Evolutionary conservation across 2,113 vertebrate species (phyloP).

Genomic region (Psittacara wagleri): DNA sequence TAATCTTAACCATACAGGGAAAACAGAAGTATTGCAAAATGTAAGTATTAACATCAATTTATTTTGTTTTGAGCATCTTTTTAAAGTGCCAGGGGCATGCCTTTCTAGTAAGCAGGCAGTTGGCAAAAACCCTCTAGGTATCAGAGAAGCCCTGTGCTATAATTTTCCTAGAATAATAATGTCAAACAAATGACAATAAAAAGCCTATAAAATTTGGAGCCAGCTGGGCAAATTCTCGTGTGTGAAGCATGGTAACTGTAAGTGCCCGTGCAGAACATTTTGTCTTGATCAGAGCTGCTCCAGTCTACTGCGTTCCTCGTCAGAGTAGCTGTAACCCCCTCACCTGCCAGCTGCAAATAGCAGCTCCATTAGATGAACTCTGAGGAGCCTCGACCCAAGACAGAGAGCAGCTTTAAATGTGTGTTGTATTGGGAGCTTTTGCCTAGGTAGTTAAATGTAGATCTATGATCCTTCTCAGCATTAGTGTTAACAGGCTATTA

Average conservation of each 20-base stretch:
- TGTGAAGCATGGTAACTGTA: not conserved
- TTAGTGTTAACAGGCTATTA: not conserved
- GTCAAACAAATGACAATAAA: conserved; percentile 51
- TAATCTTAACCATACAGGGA: not conserved
- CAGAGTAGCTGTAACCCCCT: not conserved
- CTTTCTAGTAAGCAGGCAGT: conserved; percentile 36
- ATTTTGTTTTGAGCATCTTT: conserved; percentile 15
- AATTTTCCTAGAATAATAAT: conserved; percentile 55
- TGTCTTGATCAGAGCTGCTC: conserved; percentile 1
- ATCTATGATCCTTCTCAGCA: not conserved
- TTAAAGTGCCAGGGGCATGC: conserved; percentile 35
- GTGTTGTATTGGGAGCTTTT: not conserved
- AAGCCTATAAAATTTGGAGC: conserved; percentile 51
- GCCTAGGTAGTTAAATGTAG: not conserved
- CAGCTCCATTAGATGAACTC: not conserved
- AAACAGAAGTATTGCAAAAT: not conserved
- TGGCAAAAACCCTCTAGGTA: conserved; percentile 44
- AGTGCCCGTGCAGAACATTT: not conserved
- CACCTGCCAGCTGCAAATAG: not conserved
- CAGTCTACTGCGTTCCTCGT: not conserved
- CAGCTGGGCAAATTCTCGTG: conserved; percentile 31
- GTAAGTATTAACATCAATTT: not conserved
- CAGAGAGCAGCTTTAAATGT: not conserved
- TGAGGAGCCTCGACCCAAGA: not conserved
- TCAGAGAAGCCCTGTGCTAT: conserved; percentile 1